Base-by-base conservation (phyloP, 92 coral and sea anemone genomes). In the Phenganax marumi region DNA sequence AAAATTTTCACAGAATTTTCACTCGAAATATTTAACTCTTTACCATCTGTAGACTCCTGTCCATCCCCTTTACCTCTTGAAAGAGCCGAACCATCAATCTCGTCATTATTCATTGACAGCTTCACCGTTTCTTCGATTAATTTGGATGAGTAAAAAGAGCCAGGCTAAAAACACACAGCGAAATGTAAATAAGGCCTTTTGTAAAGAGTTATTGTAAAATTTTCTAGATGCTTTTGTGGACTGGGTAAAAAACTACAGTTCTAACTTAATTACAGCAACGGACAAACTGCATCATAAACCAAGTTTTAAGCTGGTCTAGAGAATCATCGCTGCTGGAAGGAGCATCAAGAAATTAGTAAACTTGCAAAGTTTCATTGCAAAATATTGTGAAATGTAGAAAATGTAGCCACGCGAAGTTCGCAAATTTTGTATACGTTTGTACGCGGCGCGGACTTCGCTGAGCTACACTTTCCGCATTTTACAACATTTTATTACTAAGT, bases 61-160 rank as follows among this genome's bases (percentile, higher is more conserved):
- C 69, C 81, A 48, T 77, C 69, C 23, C 81, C 81, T 56, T 77
- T 49, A 26, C 81, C 81, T 22, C 81, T 50, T 4, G 79, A 74
- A 17, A 19, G 2, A 50, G 72, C 50, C 2, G 72, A n/a, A 22
- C 60, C 81, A 63, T 62, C 72, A 7, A 72, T 52, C 4, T 8
- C n/a, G 33, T 78, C 83, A 8, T 65, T 50, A 47, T 56, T 51
- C 73, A 78, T 78, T 3, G 83, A 33, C 21, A 61, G 8, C 17
- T 78, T 61, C 3, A 78, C 83, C 8, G 73, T 62, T n/a, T 78
- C 83, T 78, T 78, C 83, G 14, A 78, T 78, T 12, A 78, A 49
- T 26, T 78, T 78, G 39, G 83, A 43, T 14, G 83, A 78, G 33
- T 78, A 78, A 62, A 61, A 61, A 2, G 83, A 78, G 25, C 72